Conservation (phyloP, 2,888 invertebrate genomes). For the Drosophila mimica region DNA sequence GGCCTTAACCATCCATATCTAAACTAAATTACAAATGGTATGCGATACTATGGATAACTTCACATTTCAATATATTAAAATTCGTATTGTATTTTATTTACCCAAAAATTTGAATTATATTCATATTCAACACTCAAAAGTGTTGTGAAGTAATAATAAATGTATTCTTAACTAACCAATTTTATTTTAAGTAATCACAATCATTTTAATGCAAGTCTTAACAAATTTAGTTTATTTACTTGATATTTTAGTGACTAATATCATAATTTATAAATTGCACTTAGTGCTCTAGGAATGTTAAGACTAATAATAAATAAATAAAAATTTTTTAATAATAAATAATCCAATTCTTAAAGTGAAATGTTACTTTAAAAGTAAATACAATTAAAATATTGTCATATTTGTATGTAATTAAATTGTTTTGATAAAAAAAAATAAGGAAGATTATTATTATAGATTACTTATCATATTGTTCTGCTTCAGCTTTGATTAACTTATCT, state of each 20-base stretch:
- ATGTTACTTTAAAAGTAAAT: not conserved
- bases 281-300: not conserved
- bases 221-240: accelerated
- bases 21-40: not conserved
- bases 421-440: too few relatives aligned
- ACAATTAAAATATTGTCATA: not conserved
- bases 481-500: not conserved
- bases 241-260: not conserved
- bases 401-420: not conserved
- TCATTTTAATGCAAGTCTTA: not conserved
- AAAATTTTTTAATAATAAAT: not conserved
- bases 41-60: not conserved
- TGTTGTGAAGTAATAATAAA: not conserved
- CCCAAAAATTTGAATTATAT: not conserved
- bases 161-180: not conserved
- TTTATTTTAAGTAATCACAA: not conserved
- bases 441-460: too few relatives aligned
- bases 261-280: not conserved
- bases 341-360: not conserved
- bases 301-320: not conserved
- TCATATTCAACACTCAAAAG: not conserved
- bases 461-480: not conserved
- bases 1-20: not conserved
- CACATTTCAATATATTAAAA: not conserved
- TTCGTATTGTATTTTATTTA: not conserved